These are phyloP conservation scores for Pristionchus mayeri DNA, from an alignment of 2,888 invertebrate species.

Conservation along the genomic window DNA sequence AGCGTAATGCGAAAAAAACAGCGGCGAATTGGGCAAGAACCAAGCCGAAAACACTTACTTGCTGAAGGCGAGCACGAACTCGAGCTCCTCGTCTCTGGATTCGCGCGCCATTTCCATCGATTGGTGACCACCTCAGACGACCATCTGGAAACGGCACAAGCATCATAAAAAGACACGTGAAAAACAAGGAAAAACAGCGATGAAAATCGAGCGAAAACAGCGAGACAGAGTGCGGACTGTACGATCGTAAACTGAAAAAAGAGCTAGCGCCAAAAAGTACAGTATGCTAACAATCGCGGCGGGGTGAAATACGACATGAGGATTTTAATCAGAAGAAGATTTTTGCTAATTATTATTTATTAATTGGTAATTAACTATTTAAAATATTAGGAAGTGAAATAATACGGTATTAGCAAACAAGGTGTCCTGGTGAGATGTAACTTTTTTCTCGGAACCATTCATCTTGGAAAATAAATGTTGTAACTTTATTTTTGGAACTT, in stretches of 20 bases:
- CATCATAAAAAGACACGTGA: neutral
- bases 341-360: too few species aligned
- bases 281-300: neutral
- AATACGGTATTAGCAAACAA: too few species aligned
- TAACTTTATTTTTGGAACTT: too few species aligned
- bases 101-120: neutral
- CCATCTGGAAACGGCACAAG: neutral
- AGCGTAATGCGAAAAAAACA: neutral
- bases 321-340: too few species aligned
- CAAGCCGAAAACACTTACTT: constrained; percentile 53
- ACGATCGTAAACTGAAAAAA: neutral
- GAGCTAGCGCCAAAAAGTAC: neutral
- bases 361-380: too few species aligned
- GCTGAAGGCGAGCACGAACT: constrained; percentile 60
- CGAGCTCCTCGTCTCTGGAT: constrained; percentile 57
- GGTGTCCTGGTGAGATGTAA: too few species aligned
- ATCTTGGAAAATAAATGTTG: too few species aligned
- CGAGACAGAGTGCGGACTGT: neutral
- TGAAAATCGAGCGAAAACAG: neutral
- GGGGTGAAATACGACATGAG: neutral
- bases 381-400: too few species aligned
- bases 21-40: neutral
- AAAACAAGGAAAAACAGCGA: neutral
- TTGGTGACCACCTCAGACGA: neutral
- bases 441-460: too few species aligned